phyloP scores from a whole-genome alignment of 2,113 vertebrate species.

The Corythoichthys haematopterus region DNA sequence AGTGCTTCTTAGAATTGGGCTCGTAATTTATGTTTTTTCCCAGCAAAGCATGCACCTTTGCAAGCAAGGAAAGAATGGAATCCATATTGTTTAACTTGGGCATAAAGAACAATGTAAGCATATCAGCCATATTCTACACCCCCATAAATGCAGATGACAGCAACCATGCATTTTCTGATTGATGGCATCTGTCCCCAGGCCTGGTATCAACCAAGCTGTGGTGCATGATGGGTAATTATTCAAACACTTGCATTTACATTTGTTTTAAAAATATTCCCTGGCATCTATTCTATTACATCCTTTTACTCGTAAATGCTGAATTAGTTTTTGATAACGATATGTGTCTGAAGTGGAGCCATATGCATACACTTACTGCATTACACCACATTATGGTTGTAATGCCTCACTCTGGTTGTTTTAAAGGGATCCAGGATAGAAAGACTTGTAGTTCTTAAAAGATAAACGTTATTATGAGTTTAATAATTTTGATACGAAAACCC shows the following conservation, averaged over 20 bases:
- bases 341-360: background rate
- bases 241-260: constrained; percentile 14
- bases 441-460: no score
- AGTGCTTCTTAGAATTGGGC: background rate
- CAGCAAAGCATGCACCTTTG: constrained; percentile 4
- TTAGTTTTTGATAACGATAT: constrained; percentile 23
- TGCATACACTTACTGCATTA: background rate
- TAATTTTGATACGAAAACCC: no score
- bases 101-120: constrained; percentile 26
- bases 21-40: constrained; percentile 3
- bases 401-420: background rate
- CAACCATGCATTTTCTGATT: constrained; percentile 9
- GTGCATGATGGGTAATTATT: constrained; percentile 33
- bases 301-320: background rate
- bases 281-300: constrained; percentile 14
- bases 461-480: no score
- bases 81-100: constrained; percentile 17
- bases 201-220: constrained; percentile 16
- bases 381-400: background rate
- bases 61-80: constrained; percentile 16
- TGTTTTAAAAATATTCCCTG: constrained; percentile 9
- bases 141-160: background rate
- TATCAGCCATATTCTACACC: background rate
- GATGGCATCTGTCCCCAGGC: constrained; percentile 19
- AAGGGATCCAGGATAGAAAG: no score